phyloP scores from a whole-genome alignment of 2,797 vertebrate genomes.

The Poeciliopsis gracilis region DNA sequence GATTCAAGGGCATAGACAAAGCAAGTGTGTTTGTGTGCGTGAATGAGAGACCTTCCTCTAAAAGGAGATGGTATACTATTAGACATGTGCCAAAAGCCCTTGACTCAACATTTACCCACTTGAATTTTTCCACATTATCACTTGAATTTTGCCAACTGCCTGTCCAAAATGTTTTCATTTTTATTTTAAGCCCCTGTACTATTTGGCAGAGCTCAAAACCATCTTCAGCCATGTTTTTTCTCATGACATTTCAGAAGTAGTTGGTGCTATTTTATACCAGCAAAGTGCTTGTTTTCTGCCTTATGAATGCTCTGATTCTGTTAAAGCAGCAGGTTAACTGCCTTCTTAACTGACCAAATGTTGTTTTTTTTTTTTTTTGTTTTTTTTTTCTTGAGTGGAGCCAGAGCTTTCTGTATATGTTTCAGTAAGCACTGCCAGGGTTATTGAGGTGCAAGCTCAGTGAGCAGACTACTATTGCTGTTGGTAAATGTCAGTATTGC shows the following conservation, averaged over 20 bases:
- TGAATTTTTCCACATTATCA: slow-evolving; percentile 47
- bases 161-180: slow-evolving; percentile 41
- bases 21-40: not conserved
- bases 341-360: slow-evolving; percentile 71
- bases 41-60: slow-evolving; percentile 14
- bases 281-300: slow-evolving; percentile 71
- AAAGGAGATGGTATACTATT: slow-evolving; percentile 54
- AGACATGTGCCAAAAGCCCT: slow-evolving; percentile 72
- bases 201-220: slow-evolving; percentile 21
- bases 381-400: slow-evolving; percentile 29
- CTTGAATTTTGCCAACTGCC: slow-evolving; percentile 47
- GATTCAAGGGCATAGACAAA: slow-evolving; percentile 68
- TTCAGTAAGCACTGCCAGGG: slow-evolving; percentile 58
- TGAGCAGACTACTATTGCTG: slow-evolving; percentile 34
- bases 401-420: slow-evolving; percentile 40
- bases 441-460: slow-evolving; percentile 43
- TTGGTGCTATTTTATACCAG: slow-evolving; percentile 79
- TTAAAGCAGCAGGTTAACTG: slow-evolving; percentile 70
- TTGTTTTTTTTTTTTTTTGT: slow-evolving; percentile 8
- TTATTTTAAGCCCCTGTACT: slow-evolving; percentile 24
- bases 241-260: slow-evolving; percentile 47
- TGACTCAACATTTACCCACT: slow-evolving; percentile 49
- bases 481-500: slow-evolving; percentile 35
- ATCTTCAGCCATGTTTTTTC: slow-evolving; percentile 37
- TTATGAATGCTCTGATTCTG: slow-evolving; percentile 63